These are phyloP conservation scores for Saccopteryx leptura DNA, from an alignment of 2,113 vertebrate genomes.

Conservation along the genomic window DNA sequence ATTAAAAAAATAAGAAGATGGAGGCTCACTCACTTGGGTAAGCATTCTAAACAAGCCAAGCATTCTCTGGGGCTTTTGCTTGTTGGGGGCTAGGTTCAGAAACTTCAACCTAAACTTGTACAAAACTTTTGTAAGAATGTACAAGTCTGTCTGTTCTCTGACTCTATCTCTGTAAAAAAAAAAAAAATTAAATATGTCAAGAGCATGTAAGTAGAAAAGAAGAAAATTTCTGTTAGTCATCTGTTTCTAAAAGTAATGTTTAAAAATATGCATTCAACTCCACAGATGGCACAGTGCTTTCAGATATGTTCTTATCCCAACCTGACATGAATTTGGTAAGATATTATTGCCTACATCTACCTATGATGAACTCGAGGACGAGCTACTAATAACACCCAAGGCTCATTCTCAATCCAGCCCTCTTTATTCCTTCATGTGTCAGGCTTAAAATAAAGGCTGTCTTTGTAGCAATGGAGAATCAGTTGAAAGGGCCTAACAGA, in stretches of 20 bases:
- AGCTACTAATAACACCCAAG: neutral
- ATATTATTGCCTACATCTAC: neutral
- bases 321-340: neutral
- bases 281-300: neutral
- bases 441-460: neutral
- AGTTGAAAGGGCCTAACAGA: neutral
- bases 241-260: conserved; percentile 36
- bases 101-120: conserved; percentile 52
- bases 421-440: neutral
- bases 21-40: neutral
- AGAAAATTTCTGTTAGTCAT: neutral
- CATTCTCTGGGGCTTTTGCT: conserved; percentile 17
- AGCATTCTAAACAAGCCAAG: neutral
- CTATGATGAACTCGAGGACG: neutral
- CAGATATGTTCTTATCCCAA: neutral
- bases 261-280: neutral
- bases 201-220: neutral
- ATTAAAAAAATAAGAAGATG: neutral
- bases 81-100: neutral
- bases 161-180: neutral
- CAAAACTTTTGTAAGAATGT: neutral
- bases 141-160: neutral
- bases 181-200: neutral
- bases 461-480: neutral
- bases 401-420: neutral